Conservation (phyloP, 2,888 invertebrate species). For the Epistrophe grossulariae region DNA sequence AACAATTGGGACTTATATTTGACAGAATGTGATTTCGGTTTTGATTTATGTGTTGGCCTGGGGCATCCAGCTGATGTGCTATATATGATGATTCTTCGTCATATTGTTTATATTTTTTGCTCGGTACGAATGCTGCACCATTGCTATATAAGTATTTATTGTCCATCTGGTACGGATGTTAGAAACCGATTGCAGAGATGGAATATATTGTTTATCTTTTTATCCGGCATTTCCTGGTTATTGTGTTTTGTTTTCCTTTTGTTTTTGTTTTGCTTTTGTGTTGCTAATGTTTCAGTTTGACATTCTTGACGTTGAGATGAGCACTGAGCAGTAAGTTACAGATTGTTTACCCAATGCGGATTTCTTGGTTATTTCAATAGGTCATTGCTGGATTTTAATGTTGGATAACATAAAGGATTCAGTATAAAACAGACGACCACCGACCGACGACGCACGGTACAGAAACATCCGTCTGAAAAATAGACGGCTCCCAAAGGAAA, state of each 20-base stretch:
- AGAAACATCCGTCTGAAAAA: conserved; percentile 15
- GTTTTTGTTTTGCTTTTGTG: conserved; percentile 33
- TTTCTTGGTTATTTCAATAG: conserved; percentile 47
- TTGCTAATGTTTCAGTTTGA: conserved; percentile 46
- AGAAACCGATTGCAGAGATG: conserved; percentile 52
- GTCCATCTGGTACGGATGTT: conserved; percentile 55
- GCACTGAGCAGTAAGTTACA: conserved; percentile 2
- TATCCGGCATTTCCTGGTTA: conserved; percentile 42
- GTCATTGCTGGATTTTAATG: conserved; percentile 46
- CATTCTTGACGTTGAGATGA: conserved; percentile 38
- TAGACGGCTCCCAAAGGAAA: conserved; percentile 24
- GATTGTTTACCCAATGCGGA: conserved; percentile 24
- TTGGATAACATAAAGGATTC: conserved; percentile 24
- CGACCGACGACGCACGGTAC: neutral
- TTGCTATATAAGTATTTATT: neutral
- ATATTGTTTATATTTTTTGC: conserved; percentile 44
- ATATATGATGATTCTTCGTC: conserved; percentile 25
- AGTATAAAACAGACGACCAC: neutral
- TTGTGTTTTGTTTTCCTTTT: conserved; percentile 26
- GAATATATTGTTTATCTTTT: conserved; percentile 65
- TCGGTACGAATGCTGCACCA: conserved; percentile 20
- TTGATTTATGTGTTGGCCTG: conserved; percentile 68
- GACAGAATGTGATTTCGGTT: conserved; percentile 73
- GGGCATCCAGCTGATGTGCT: conserved; percentile 61
- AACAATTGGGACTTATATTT: conserved; percentile 75